Evolutionary conservation across 2,797 vertebrate species (phyloP), one percentile per base, ranked within the genome.

Genomic region (Danio albolineatus): DNA sequence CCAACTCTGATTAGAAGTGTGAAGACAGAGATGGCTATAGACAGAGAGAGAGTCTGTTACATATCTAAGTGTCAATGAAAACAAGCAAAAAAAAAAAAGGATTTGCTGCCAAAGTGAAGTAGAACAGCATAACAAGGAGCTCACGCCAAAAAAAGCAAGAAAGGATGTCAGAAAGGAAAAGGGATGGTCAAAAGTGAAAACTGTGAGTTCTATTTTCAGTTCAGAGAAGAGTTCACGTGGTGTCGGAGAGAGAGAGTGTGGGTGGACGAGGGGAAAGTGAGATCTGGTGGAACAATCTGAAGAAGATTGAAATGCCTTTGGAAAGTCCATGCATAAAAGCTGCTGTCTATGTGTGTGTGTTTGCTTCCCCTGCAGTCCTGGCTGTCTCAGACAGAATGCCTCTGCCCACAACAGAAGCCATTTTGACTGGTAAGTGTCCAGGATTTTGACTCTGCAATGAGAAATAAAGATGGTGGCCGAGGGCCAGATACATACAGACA

Each of bases 391-490:
- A 88, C 93, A 91, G 87, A 96, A 95, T 87, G 84, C 90, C 64
- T 94, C 94, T 17, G 84, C 90, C 54, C 94, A 90, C 78, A 91
- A 88, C 82, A 90, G 89, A 90, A 92, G 88, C 79, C 93, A 93
- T 84, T 95, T 95, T 88, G 94, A 95, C 87, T 96, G 95, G 95
- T 95, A 91, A 94, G 93, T 61, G 67, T 57, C 28, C 59, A 44
- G 14, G 17, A 49, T 71, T 56, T 78, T 71, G 44, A 62, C 76
- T 59, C 41, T 73, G 17, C 12, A 39, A 46, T 70, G 48, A 70
- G 66, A 53, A 70, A 70, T 53, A 14, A 51, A n/a, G 14, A 38
- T 69, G 48, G 49, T 53, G 48, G 48, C 28, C 0, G 16, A 53
- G 28, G 14, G 66, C 66, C 66, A 53, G 36, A 53, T 7, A 5